phyloP scores from a whole-genome alignment of 2,888 invertebrate genomes.

The Cancer borealis region DNA sequence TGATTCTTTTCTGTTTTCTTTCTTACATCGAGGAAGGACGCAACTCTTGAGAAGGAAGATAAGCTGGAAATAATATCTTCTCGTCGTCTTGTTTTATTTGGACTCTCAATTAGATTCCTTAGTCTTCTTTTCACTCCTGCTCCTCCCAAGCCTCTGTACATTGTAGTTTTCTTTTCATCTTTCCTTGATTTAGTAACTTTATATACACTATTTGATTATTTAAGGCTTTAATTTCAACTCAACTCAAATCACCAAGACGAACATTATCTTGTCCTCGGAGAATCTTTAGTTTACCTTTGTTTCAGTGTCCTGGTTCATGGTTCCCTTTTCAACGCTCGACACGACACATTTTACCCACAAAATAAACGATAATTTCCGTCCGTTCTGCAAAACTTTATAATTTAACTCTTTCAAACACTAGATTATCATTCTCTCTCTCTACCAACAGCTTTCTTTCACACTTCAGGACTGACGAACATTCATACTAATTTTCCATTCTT shows the following conservation, averaged over 20 bases:
- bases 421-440: neutral
- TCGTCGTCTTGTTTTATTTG: neutral
- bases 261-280: neutral
- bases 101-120: neutral
- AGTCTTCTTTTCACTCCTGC: neutral
- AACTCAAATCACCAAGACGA: neutral
- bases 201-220: conserved; percentile 9
- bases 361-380: conserved; percentile 25
- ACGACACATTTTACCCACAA: neutral
- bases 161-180: neutral
- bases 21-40: neutral
- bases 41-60: neutral
- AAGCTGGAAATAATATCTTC: neutral
- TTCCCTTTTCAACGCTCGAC: neutral
- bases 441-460: neutral
- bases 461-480: neutral
- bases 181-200: neutral
- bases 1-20: neutral
- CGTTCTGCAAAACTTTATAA: neutral
- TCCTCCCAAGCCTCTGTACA: neutral
- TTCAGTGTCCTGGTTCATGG: neutral
- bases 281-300: neutral
- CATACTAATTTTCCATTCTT: neutral
- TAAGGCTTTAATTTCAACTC: neutral
- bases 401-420: neutral